Conservation (phyloP, 2,113 vertebrate species). For the Tretioscincus oriximinensis region DNA sequence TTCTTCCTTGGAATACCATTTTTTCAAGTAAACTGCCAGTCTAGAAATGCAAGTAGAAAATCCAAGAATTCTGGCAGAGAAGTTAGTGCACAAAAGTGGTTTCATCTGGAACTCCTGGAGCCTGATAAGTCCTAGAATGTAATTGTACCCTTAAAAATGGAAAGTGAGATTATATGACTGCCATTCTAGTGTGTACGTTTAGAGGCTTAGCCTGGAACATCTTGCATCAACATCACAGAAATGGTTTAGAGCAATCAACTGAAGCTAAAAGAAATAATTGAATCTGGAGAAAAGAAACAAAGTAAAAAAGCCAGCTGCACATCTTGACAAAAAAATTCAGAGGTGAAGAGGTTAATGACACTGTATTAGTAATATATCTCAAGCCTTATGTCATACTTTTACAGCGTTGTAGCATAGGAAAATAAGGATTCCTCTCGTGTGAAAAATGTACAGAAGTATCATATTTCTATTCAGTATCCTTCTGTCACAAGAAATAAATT, state of each 20-base stretch:
- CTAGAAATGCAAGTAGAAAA: too few relatives aligned
- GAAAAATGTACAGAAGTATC: neutral
- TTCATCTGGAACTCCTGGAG: too few relatives aligned
- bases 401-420: neutral
- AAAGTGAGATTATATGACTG: neutral
- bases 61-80: too few relatives aligned
- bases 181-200: neutral
- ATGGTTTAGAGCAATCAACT: neutral
- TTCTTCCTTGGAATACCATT: too few relatives aligned
- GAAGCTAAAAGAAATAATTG: slow-evolving; percentile 1
- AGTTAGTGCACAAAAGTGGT: too few relatives aligned
- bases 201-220: neutral
- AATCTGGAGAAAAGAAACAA: slow-evolving; percentile 3
- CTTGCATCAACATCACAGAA: neutral
- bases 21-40: too few relatives aligned
- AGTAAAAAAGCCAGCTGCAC: slow-evolving; percentile 28
- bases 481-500: neutral
- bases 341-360: slow-evolving; percentile 62
- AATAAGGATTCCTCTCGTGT: slow-evolving; percentile 11
- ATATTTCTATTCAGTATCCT: slow-evolving; percentile 11
- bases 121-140: too few relatives aligned
- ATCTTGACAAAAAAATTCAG: slow-evolving; percentile 34
- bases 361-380: neutral
- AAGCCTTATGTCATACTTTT: slow-evolving; percentile 6
- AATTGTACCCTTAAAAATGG: neutral